phyloP scores from a whole-genome alignment of 2,113 vertebrate genomes.

The Lethenteron camtschaticum region DNA sequence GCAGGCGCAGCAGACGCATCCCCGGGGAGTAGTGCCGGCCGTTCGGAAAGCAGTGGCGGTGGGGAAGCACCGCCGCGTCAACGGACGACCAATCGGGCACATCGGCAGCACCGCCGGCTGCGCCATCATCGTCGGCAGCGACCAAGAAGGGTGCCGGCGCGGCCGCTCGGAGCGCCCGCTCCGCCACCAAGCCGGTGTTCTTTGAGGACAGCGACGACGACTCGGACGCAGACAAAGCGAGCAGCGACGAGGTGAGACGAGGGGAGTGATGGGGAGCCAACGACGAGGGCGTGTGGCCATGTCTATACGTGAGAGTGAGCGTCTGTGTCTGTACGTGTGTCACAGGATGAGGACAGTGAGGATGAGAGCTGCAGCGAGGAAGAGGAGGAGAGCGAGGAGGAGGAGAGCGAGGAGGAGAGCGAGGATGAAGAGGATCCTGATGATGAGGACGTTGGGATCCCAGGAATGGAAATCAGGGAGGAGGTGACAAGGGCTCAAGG shows the following conservation, averaged over 20 bases:
- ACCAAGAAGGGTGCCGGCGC: too few relatives aligned
- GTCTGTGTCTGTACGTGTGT: too few relatives aligned
- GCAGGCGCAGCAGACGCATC: too few relatives aligned
- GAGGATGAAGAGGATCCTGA: conserved; percentile 35
- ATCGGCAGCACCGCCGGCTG: conserved; percentile 6
- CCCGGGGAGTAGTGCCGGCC: too few relatives aligned
- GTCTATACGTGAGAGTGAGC: too few relatives aligned
- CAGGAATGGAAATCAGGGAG: conserved; percentile 94
- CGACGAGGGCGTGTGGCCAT: too few relatives aligned
- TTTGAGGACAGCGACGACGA: conserved; percentile 95
- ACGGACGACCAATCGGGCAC: too few relatives aligned
- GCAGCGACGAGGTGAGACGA: too few relatives aligned
- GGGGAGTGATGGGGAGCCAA: too few relatives aligned
- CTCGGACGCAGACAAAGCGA: conserved; percentile 39
- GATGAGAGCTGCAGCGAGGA: conserved; percentile 44
- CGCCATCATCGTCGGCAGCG: conserved; percentile 29
- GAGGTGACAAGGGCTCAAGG: conserved; percentile 30
- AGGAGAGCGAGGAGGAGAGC: conserved; percentile 39
- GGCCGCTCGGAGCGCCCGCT: too few relatives aligned
- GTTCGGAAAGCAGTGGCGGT: too few relatives aligned
- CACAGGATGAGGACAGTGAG: conserved; percentile 32
- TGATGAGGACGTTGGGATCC: conserved; percentile 67
- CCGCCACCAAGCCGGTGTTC: conserved; percentile 56
- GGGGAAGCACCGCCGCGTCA: too few relatives aligned
- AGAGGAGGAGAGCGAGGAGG: conserved; percentile 19